Evolutionary conservation across 2,113 vertebrate genomes (phyloP).

Genomic region (Pycnonotus jocosus): DNA sequence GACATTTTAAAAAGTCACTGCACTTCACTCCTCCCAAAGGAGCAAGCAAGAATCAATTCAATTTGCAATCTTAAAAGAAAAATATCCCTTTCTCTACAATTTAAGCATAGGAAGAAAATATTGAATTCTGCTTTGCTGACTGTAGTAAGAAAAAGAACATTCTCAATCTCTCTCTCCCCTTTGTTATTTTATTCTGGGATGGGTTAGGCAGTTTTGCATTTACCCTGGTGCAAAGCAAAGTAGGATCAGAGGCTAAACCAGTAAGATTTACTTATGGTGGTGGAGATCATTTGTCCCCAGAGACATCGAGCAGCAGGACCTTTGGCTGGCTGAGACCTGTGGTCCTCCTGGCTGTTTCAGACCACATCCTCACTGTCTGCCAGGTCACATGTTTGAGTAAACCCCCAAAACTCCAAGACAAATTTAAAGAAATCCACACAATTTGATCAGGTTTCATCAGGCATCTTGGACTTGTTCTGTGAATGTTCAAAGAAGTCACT

Average conservation of each 20-base stretch:
- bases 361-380: not conserved
- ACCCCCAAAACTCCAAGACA: not conserved
- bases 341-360: not conserved
- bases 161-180: not conserved
- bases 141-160: not conserved
- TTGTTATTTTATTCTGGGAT: not conserved
- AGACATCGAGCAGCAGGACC: accelerated
- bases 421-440: not conserved
- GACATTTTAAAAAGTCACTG: not conserved
- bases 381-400: not conserved
- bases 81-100: not conserved
- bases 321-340: not conserved
- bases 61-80: not conserved
- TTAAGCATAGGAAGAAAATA: not conserved
- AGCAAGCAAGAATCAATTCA: not conserved
- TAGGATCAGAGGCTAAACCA: not conserved
- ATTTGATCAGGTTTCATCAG: not conserved
- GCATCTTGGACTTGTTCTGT: not conserved
- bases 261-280: not conserved
- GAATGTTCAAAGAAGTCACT: not conserved
- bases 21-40: not conserved
- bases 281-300: not conserved
- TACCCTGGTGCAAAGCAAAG: not conserved
- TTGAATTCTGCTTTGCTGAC: not conserved
- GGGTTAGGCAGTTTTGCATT: not conserved